Evolutionary conservation across 2,888 invertebrate genomes (phyloP), one percentile per base, ranked within the genome.

Genomic region (Tetragnatha montana): DNA sequence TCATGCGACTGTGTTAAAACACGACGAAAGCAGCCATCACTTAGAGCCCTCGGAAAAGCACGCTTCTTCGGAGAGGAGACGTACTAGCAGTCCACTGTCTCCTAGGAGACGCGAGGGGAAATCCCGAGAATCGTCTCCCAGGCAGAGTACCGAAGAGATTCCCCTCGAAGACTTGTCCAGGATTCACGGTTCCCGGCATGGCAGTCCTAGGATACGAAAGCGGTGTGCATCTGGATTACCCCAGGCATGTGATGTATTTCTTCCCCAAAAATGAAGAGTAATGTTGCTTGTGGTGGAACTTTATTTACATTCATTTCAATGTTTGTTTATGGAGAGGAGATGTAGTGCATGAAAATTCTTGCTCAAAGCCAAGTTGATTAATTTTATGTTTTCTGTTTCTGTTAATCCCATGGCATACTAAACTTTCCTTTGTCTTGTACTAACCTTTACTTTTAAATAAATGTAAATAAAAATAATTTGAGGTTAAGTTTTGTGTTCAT

Each of bases 141-240:
- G 91, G n/a, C 87, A 86, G 7, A 88, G 88, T n/a, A 88, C 86
- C 8, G 93, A 93, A 82, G 93, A 93, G 87, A 93, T 93, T 73
- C 93, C 93, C 2, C 91, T 93, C 81, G 93, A 93, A 90, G 93
- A 93, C 88, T 88, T 93, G 87, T 93, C 93, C 6, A 87, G 87
- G 75, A 82, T 79, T 8, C 87, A 89, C 35, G 49, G 78, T 17
- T 73, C 91, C 8, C 81, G 90, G 4, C 91, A 90, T 86, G 87
- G 79, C 7, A 91, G 91, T 68, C 91, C 91, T 49, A 91, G 85
- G 75, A 83, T 91, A n/a, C 74, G 88, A 47, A 81, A 90, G 12
- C 70, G 86, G 8, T 90, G 88, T 76, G 70, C 85, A 3, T 86
- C 88, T n/a, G 91, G 91, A 50, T 86, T 91, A 81, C 90, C 91